Base-by-base conservation (phyloP, 2,888 invertebrate genomes). In the Heteromurus nitidus region DNA sequence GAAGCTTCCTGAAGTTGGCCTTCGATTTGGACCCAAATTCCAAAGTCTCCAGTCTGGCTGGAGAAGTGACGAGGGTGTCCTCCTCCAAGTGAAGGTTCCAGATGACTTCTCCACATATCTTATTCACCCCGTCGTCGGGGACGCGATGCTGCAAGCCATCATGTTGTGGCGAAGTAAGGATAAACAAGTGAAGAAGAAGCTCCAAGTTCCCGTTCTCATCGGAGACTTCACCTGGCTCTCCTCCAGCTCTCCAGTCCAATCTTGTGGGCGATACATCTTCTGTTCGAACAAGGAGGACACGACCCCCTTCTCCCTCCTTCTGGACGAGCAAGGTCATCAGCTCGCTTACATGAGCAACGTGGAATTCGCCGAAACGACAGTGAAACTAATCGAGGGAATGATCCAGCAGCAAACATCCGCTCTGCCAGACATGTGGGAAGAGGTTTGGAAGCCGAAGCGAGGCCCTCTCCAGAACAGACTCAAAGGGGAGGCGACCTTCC, bases 21-120 rank as follows among this genome's bases (percentile, higher is more conserved):
- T 80, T 2, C 55, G 67, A 18, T 73, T 80, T 30, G 80, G 80
- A 2, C 53, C 62, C 1, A 60, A 0, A 2, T 80, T 73, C 22
- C 28, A 31, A 13, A 72, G 42, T 16, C 7, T 80, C 11, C 3
- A 30, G 24, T 28, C 26, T 22, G 42, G 42, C 20, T 80, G 80
- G 80, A 28, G n/a, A n/a, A 16, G n/a, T n/a, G n/a, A 47, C 3
- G 47, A 16, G 3, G 47, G 3, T 3, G 3, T 11, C n/a, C 7
- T 16, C 11, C 3, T 16, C 11, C 16, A 11, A 16, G n/a, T 16
- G n/a, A 47, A 5, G 3, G 47, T 47, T 47, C 7, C 3, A 53
- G 53, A 20, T 24, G n/a, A 7, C n/a, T 64, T 16, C 7, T 13
- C 11, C 13, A 5, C 7, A 5, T 55, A 55, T 16, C 20, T 55